Evolutionary conservation across 2,888 invertebrate genomes (phyloP), one percentile per base, ranked within the genome.

Genomic region (Pammene fasciana): DNA sequence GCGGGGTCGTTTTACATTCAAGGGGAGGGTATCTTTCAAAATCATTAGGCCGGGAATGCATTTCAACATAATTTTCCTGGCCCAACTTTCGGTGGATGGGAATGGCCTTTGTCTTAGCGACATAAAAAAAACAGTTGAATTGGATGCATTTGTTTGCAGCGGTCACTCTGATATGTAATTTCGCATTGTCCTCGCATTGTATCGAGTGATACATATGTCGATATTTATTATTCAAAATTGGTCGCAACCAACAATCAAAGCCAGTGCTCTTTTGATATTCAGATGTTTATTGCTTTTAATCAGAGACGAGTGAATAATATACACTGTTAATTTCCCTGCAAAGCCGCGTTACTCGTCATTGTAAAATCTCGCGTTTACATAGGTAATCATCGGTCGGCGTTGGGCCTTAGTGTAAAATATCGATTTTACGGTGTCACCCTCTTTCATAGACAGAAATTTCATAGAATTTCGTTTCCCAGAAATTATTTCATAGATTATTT

Each of bases 1-100:
- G 92, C 92, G 92, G 90, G 76, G 88, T 85, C 89, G 85, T 81
- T 91, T 91, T 90, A 92, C 90, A 92, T 92, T 92, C 90, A 92
- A 86, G 90, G 92, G 92, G 92, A 90, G 92, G 92, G 75, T 90
- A 89, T 88, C 81, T 87, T 79, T 90, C 89, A 79, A 88, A 92
- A 92, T 92, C 92, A 92, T 92, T 92, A 92, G 90, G 83, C 83
- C 81, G 79, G 88, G 90, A 92, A 92, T 92, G 90, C 78, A 26
- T 26, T 86, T 83, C 84, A 84, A 85, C 83, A 86, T 91, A 90
- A 92, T 91, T 92, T 26, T 90, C 80, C 88, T 86, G 84, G 84
- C 86, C 86, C 83, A 74, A 72, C 71, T 67, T 73, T 74, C 72
- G 79, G 82, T 91, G 90, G 91, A 92, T 87, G 92, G 87, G 86